Conservation (phyloP, 1,140 invertebrate genomes). For the Ylistrum balloti region DNA sequence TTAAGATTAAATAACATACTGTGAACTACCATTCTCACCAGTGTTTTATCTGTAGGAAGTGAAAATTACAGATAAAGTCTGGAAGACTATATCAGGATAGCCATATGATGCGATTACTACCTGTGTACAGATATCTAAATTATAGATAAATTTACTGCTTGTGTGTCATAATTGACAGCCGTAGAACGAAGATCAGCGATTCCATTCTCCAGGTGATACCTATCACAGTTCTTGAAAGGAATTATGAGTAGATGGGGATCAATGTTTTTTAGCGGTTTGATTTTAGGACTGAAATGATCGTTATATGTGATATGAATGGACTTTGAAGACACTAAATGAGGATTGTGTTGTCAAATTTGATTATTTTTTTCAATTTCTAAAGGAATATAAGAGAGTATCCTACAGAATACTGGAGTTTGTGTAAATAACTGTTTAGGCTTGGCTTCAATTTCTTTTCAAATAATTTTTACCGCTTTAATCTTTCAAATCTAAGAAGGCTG, state of each 20-base stretch:
- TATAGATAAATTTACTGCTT: background rate
- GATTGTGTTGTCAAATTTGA: background rate
- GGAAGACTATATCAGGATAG: background rate
- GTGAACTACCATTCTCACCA: background rate
- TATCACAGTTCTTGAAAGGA: background rate
- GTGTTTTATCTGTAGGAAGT: background rate
- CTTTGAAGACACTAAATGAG: background rate
- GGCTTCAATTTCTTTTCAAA: too few species aligned
- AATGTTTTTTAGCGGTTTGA: too few species aligned
- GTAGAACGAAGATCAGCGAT: too few species aligned
- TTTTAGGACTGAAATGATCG: too few species aligned
- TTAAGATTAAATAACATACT: constrained; percentile 9
- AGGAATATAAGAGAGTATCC: too few species aligned
- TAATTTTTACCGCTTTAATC: too few species aligned
- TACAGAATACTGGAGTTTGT: too few species aligned
- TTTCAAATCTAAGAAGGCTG: background rate
- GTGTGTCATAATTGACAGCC: background rate
- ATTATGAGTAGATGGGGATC: too few species aligned
- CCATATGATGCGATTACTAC: background rate
- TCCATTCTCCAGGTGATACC: background rate
- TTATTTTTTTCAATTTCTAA: background rate
- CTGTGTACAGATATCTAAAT: background rate
- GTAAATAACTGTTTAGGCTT: too few species aligned
- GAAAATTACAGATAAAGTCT: background rate
- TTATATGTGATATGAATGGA: background rate